Conservation (phyloP, 2,113 vertebrate genomes). For the Pangasianodon gigas region DNA sequence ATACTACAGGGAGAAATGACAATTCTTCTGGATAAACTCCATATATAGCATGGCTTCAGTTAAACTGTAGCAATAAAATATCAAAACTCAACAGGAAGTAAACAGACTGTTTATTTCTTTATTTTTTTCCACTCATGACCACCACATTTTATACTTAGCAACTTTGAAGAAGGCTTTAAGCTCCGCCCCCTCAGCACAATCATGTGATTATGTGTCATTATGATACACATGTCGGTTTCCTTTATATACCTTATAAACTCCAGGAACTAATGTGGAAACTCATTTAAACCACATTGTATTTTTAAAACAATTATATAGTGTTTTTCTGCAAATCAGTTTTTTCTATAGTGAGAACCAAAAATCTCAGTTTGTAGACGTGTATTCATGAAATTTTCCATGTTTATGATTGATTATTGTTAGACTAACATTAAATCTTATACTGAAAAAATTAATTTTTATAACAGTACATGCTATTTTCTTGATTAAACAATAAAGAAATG, state of each 20-base stretch:
- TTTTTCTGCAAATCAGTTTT: background rate
- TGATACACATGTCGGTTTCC: background rate
- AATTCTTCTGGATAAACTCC: background rate
- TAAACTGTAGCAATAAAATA: no score
- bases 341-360: background rate
- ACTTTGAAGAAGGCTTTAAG: no score
- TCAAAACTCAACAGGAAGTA: no score
- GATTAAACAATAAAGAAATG: background rate
- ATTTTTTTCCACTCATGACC: no score
- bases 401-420: background rate
- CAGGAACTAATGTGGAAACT: background rate
- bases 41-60: background rate
- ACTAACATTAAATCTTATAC: background rate
- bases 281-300: background rate
- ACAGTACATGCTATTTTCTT: no score
- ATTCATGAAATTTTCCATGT: background rate
- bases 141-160: no score
- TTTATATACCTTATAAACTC: background rate
- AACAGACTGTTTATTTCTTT: no score
- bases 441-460: no score
- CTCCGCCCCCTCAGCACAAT: no score
- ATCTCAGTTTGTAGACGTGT: no score
- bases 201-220: no score
- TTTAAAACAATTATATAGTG: no score
- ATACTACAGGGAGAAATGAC: background rate